A percentile compares a stretch with the other conserved stretches of the same genome.
Conservation (phyloP, 1,140 invertebrate species). For the Alviniconcha marisindica region DNA sequence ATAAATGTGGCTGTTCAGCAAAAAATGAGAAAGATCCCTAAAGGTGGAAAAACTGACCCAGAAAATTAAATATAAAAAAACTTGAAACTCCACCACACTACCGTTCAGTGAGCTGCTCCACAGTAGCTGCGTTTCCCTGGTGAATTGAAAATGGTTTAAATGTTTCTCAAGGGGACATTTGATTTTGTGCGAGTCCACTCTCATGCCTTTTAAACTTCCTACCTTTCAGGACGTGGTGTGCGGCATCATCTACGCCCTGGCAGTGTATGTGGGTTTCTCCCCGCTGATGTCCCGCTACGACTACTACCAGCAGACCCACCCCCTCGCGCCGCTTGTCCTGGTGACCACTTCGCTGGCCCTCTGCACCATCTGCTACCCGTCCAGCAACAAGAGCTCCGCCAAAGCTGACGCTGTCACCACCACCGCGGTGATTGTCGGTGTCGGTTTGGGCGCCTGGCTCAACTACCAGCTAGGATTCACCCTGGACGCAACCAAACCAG, state of each 20-base stretch:
- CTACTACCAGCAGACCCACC: conserved; percentile 83
- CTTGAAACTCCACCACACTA: too few species aligned
- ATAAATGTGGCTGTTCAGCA: too few species aligned
- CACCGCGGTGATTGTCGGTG: conserved; percentile 84
- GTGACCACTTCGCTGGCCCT: conserved; percentile 83
- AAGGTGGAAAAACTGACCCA: too few species aligned
- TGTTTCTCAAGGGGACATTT: too few species aligned
- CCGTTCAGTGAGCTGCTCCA: too few species aligned
- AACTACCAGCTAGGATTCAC: conserved; percentile 86
- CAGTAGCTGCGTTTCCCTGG: too few species aligned
- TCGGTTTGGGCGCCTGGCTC: conserved; percentile 88
- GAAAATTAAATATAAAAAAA: too few species aligned
- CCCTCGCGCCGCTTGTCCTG: conserved; percentile 83
- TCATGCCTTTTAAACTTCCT: too few species aligned
- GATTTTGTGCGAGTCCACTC: too few species aligned
- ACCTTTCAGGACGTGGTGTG: conserved; percentile 77
- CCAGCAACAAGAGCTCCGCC: conserved; percentile 66
- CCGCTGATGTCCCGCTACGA: conserved; percentile 86
- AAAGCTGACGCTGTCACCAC: conserved; percentile 93
- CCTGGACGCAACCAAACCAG: conserved; percentile 69
- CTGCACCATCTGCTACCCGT: conserved; percentile 83
- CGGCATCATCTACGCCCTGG: conserved; percentile 80
- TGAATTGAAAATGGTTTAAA: too few species aligned
- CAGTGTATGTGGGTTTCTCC: conserved; percentile 84
- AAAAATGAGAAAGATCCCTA: too few species aligned